Percentiles rank a stretch among this genome's conserved stretches.
Evolutionary conservation across 2,113 vertebrate genomes (phyloP).

Genomic region (Ceyx cyanopectus): DNA sequence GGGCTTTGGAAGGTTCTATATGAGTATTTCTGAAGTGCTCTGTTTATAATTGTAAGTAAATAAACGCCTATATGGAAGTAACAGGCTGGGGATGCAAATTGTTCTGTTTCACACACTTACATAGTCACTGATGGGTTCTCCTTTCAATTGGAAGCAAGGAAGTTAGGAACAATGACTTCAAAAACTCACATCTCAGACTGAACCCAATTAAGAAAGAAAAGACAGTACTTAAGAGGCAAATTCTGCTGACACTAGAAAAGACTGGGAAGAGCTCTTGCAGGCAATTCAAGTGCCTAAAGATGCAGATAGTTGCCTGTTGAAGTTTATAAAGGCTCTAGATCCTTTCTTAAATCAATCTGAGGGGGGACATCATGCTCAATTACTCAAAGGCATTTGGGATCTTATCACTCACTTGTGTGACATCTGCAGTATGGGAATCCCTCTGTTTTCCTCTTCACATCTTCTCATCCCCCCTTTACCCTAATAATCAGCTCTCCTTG

Average conservation of each 20-base stretch:
- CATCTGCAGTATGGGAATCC: not conserved
- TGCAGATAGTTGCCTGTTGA: not conserved
- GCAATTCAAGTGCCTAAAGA: not conserved
- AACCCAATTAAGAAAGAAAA: not conserved
- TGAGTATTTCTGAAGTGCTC: slow-evolving; percentile 37
- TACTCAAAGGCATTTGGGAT: not conserved
- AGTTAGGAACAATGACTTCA: not conserved
- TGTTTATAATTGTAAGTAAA: slow-evolving; percentile 26
- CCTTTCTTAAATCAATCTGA: not conserved
- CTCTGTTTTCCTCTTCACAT: not conserved
- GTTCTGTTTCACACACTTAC: not conserved
- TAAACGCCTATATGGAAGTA: not conserved
- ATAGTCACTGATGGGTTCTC: not conserved
- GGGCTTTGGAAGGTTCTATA: slow-evolving; percentile 8
- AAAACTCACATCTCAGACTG: not conserved
- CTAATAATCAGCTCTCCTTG: not conserved
- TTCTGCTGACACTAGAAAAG: not conserved
- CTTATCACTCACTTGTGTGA: not conserved
- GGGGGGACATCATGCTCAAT: not conserved
- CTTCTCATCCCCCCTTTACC: not conserved
- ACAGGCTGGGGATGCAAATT: not conserved
- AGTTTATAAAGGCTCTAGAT: not conserved
- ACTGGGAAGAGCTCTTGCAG: not conserved
- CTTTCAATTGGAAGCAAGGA: not conserved
- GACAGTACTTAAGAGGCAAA: not conserved